phyloP scores from a whole-genome alignment of 2,888 invertebrate genomes.

The Auanema sp. region DNA sequence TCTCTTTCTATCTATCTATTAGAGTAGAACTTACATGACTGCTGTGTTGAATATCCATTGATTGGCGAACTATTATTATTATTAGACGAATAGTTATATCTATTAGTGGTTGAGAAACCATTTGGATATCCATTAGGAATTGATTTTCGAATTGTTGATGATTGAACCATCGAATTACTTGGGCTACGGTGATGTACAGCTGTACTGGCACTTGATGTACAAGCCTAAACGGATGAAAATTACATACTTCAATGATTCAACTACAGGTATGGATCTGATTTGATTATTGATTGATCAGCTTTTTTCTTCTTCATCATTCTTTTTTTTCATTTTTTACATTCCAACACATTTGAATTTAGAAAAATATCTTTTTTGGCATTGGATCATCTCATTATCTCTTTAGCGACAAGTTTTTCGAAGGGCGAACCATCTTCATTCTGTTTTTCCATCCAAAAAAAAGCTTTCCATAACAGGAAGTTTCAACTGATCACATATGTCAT shows the following conservation, averaged over 20 bases:
- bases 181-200: slow-evolving; percentile 20
- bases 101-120: slow-evolving; percentile 8
- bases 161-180: slow-evolving; percentile 13
- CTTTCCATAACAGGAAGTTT: too few species aligned
- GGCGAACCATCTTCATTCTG: too few species aligned
- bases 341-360: background rate
- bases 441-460: too few species aligned
- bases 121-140: slow-evolving; percentile 22
- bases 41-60: too few species aligned
- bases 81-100: too few species aligned
- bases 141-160: slow-evolving; percentile 17
- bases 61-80: too few species aligned
- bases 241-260: background rate
- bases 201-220: slow-evolving; percentile 15
- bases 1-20: too few species aligned
- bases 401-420: too few species aligned
- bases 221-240: slow-evolving; percentile 10
- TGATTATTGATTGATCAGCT: background rate
- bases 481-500: too few species aligned
- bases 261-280: background rate
- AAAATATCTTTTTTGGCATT: too few species aligned
- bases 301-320: background rate
- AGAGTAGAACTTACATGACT: too few species aligned
- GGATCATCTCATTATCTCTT: too few species aligned
- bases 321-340: background rate